These are phyloP conservation scores for Pipistrellus kuhlii DNA, from an alignment of 2,797 vertebrate species.

Conservation along the genomic window DNA sequence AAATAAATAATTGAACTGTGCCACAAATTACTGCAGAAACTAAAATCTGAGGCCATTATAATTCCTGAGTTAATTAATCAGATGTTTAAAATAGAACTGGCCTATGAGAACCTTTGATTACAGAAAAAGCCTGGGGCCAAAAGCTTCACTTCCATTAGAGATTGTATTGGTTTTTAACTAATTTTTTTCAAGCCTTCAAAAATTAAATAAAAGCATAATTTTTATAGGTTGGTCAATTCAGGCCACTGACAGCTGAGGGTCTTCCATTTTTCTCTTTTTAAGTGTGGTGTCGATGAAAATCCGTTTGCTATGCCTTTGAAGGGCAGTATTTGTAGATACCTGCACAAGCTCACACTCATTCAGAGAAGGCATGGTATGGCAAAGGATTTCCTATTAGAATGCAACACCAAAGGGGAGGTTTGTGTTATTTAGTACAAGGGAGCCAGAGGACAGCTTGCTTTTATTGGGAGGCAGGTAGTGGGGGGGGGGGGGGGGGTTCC, in stretches of 20 bases:
- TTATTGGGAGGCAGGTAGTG: background rate
- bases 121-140: background rate
- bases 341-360: background rate
- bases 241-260: background rate
- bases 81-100: conserved; percentile 56
- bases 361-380: background rate
- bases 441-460: background rate
- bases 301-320: background rate
- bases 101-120: conserved; percentile 12
- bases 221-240: background rate
- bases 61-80: conserved; percentile 56
- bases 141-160: background rate
- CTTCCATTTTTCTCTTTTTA: background rate
- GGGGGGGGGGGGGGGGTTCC: background rate
- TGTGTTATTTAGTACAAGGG: background rate
- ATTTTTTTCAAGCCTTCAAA: background rate
- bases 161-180: conserved; percentile 33
- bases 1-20: conserved; percentile 35
- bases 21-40: background rate
- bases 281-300: background rate
- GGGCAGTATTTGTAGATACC: background rate
- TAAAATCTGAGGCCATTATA: conserved; percentile 32
- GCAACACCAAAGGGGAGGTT: background rate
- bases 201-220: background rate
- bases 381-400: background rate